These are phyloP conservation scores for Lacanobia oleracea DNA, from an alignment of 2,888 invertebrate genomes.

Conservation along the genomic window DNA sequence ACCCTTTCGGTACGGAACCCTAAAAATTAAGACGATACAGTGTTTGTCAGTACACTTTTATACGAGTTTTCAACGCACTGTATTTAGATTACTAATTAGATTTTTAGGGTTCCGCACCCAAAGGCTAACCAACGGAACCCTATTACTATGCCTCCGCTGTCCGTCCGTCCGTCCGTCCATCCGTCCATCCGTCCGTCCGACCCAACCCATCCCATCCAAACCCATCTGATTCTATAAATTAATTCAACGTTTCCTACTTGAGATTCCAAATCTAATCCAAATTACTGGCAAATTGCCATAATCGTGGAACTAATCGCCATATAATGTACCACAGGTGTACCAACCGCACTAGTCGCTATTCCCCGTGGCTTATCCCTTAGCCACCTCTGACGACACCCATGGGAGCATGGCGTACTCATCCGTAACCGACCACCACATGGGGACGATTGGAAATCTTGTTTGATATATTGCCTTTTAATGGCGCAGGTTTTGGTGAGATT, in stretches of 20 bases:
- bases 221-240: not conserved
- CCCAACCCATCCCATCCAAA: no score
- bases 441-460: constrained; percentile 54
- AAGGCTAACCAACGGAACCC: no score
- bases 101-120: no score
- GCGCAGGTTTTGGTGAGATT: constrained; percentile 34
- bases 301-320: constrained; percentile 24
- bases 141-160: no score
- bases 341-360: constrained; percentile 22
- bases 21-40: no score
- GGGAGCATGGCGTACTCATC: constrained; percentile 48
- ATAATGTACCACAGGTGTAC: constrained; percentile 40
- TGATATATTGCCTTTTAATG: constrained; percentile 60
- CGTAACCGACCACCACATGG: constrained; percentile 51
- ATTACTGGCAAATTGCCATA: constrained; percentile 24
- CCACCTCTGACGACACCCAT: constrained; percentile 55
- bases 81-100: no score
- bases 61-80: no score
- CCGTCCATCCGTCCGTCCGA: no score
- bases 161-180: no score
- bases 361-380: constrained; percentile 50
- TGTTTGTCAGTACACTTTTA: no score
- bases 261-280: not conserved
- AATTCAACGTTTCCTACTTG: not conserved
- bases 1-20: no score